Percentiles rank a stretch among this genome's conserved stretches.
Conservation (phyloP, 2,797 vertebrate species). For the Glossophaga mutica region DNA sequence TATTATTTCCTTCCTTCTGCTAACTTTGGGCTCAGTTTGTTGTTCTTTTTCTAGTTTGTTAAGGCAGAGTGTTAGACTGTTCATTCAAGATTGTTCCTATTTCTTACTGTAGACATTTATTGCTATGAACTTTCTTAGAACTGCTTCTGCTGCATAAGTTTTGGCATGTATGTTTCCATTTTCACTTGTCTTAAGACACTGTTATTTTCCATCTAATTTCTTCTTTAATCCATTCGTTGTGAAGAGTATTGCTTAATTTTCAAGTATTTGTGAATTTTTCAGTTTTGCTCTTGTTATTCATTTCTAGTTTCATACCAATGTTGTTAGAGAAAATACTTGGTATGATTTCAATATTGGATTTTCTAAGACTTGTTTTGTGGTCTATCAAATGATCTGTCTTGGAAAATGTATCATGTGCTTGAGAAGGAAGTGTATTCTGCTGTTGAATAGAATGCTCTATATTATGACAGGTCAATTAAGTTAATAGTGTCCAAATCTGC, state of each 20-base stretch:
- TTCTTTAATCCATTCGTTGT: not conserved
- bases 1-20: not conserved
- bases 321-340: not conserved
- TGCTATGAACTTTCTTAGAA: not conserved
- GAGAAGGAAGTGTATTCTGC: not conserved
- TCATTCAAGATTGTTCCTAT: not conserved
- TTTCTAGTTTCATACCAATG: not conserved
- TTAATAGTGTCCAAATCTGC: not conserved
- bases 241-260: not conserved
- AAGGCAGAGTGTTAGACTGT: not conserved
- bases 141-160: not conserved
- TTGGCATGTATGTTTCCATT: not conserved
- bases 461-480: not conserved
- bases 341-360: not conserved
- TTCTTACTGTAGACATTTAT: not conserved
- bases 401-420: not conserved
- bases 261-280: not conserved
- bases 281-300: not conserved
- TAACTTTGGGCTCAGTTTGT: not conserved
- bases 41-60: not conserved
- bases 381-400: not conserved
- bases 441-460: not conserved
- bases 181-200: not conserved
- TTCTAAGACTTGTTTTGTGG: not conserved
- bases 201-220: not conserved